Evolutionary conservation across 30 jellyfish, hydroid and myxozoan species (phyloP), one percentile per base, ranked within the genome.

Genomic region (Aurelia coerulea): DNA sequence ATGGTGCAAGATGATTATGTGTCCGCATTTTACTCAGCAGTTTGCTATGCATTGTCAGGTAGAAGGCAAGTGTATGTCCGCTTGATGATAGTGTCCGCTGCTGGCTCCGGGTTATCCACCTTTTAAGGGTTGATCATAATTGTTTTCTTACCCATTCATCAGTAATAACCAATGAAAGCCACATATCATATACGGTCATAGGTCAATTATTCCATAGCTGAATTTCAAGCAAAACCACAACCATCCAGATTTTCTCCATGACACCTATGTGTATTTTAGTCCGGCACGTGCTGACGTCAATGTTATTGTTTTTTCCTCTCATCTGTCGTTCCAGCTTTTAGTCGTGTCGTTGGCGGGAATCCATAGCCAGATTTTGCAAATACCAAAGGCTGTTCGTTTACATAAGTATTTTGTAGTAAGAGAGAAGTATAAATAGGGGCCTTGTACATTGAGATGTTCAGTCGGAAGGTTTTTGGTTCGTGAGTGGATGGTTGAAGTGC

Each of bases 211-310:
- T 46, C 56, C 56, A 46, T 46, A 46, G 56, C 14, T 46, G 56
- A 46, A 46, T 46, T 46, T 46, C 56, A 46, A 46, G 56, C 8
- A 9, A 39, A 46, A 46, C 56, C 56, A 46, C 56, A 46, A 4
- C 56, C 14, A 46, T 46, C 56, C 56, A 60, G 15, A 60, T 60
- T 60, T 37, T 60, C 35, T 23, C 70, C 33, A 5, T 23, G 31
- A n/a, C 33, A 15, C 33, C 13, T 5, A 11, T 60, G 35, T 60
- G 33, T 60, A 13, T 60, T 60, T 60, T 60, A 60, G 70, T 60
- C 35, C 35, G 70, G 70, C 70, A 60, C 70, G 70, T 60, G 70
- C 70, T 60, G 70, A 60, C 70, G 70, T 60, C 70, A 60, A 60
- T 17, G 35, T 60, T 23, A 60, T 60, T 60, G 70, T 60, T 60